Percentiles rank a stretch among this genome's conserved stretches.
phyloP scores from a whole-genome alignment of 2,797 vertebrate species.

The Chiroxiphia lanceolata region DNA sequence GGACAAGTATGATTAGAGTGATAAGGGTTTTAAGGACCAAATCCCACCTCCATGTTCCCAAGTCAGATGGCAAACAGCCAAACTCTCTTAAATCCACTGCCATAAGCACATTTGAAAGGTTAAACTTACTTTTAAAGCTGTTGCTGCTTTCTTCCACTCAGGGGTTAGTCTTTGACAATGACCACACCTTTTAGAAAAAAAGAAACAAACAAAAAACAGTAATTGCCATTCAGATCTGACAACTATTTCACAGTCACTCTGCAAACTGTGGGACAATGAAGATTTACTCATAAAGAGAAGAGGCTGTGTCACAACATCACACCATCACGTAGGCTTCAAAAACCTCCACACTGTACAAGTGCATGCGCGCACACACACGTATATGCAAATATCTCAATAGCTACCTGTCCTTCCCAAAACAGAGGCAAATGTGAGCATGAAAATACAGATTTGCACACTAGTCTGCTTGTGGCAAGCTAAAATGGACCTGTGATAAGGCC shows the following conservation, averaged over 20 bases:
- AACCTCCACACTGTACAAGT: neutral
- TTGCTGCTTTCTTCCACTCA: conserved; percentile 96
- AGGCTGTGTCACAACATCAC: neutral
- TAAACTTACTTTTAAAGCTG: conserved; percentile 90
- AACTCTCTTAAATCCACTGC: neutral
- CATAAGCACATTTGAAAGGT: neutral
- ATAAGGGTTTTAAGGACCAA: neutral
- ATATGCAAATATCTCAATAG: neutral
- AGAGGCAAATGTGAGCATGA: neutral
- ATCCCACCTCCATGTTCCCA: neutral
- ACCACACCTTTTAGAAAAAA: conserved; percentile 85
- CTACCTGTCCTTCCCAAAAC: neutral
- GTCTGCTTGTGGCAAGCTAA: neutral
- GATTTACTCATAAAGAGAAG: neutral
- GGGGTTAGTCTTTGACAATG: conserved; percentile 89
- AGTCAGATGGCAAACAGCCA: neutral
- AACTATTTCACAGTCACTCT: neutral
- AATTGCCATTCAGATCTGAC: neutral
- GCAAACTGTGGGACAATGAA: neutral
- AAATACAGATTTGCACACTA: neutral
- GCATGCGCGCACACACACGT: neutral
- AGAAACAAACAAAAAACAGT: neutral
- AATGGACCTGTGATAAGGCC: neutral
- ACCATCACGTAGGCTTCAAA: neutral
- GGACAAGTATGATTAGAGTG: neutral